Percentiles rank a stretch among this genome's conserved stretches.
Evolutionary conservation across 2,797 vertebrate genomes (phyloP).

Genomic region (Eulemur coronatus): DNA sequence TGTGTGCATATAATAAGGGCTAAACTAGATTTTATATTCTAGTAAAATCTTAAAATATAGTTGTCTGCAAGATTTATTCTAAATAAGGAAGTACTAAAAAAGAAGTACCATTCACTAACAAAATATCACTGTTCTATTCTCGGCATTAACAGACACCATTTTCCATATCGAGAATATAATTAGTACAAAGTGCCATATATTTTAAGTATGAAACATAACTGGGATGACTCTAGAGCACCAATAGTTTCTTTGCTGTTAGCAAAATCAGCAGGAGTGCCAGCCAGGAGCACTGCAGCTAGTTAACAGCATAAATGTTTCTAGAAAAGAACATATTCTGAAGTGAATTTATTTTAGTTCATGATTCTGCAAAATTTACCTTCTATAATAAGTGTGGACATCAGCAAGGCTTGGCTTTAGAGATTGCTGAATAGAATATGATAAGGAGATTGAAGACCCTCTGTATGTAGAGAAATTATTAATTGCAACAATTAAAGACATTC

Average conservation of each 20-base stretch:
- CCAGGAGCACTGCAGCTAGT: neutral
- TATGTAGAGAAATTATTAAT: neutral
- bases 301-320: neutral
- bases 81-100: conserved; percentile 35
- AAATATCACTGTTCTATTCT: conserved; percentile 56
- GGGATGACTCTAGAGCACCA: conserved; percentile 47
- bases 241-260: conserved; percentile 57
- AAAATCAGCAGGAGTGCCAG: conserved; percentile 67
- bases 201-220: conserved; percentile 52
- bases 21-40: neutral
- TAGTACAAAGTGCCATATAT: conserved; percentile 58
- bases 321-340: conserved; percentile 32
- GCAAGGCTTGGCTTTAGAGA: neutral
- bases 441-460: neutral
- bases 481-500: neutral
- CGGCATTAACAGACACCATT: conserved; percentile 67
- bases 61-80: conserved; percentile 7
- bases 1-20: neutral
- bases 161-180: conserved; percentile 66
- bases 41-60: neutral
- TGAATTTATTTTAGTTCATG: conserved; percentile 49
- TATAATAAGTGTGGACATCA: neutral
- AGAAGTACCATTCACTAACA: neutral
- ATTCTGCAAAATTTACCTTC: conserved; percentile 41
- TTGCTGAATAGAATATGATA: neutral